These are phyloP conservation scores for Natrix natrix DNA, from an alignment of 2,797 vertebrate genomes.

Conservation along the genomic window DNA sequence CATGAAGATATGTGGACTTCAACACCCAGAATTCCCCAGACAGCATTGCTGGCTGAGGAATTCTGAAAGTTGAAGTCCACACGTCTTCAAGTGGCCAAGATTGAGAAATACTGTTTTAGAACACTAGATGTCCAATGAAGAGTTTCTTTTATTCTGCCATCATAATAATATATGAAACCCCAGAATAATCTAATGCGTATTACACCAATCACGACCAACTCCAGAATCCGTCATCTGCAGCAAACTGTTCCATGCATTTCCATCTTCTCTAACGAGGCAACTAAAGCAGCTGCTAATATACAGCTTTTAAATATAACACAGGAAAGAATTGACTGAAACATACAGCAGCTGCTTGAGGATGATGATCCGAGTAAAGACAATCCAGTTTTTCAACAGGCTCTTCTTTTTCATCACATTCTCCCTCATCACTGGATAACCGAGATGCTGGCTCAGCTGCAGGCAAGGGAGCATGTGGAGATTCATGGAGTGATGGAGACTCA, in stretches of 20 bases:
- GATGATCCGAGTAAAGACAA: constrained; percentile 98
- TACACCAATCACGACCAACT: constrained; percentile 22
- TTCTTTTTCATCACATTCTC: constrained; percentile 95
- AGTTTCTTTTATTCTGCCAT: constrained; percentile 12
- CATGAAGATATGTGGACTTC: neutral
- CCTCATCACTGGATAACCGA: constrained; percentile 95
- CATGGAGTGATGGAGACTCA: constrained; percentile 83
- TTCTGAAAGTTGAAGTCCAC: neutral
- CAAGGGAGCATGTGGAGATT: constrained; percentile 83
- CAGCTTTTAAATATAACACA: neutral
- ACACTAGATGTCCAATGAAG: constrained; percentile 3
- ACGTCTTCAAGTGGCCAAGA: neutral
- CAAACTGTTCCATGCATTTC: neutral
- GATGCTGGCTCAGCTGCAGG: constrained; percentile 81
- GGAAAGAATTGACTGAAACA: constrained; percentile 62
- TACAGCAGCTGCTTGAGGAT: constrained; percentile 97
- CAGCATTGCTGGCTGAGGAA: neutral
- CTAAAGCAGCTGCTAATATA: neutral
- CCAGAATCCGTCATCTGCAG: neutral
- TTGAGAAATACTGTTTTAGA: neutral
- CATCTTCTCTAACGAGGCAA: neutral
- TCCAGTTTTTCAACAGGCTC: constrained; percentile 95
- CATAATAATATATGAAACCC: neutral
- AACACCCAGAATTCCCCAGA: neutral
- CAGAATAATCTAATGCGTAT: neutral